Base-by-base conservation (phyloP, 1,140 invertebrate genomes). In the Ooceraea biroi region DNA sequence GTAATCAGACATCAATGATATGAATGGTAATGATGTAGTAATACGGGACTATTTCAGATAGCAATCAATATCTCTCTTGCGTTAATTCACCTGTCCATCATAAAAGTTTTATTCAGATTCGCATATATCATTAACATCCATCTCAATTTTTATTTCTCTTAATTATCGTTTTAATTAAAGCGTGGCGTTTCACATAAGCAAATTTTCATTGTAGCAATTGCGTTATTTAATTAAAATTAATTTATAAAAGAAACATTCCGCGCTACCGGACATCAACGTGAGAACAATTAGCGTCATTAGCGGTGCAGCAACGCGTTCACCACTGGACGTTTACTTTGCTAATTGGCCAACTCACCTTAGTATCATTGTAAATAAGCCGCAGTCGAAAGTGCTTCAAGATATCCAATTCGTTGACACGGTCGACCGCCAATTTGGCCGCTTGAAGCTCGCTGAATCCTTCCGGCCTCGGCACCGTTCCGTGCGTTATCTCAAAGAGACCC, bases 311-410 rank as follows among this genome's bases (percentile, higher is more conserved):
- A 7, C 36, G 36, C 36, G 36, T 36, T 36, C 36, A 14, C 10
- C 36, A 8, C 12, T 10, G 8, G 11, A 44, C 1, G 19, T 68
- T 68, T 68, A 41, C 19, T 52, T 55, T 44, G 17, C 17, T 76
- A 25, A 36, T 30, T 12, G 11, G 8, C 2, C 22, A 22, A 91
- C 93, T 93, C 95, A 98, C 97, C 96, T 97, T 96, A 0, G 97
- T 98, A 89, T 98, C 97, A 90, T 98, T 98, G 88, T 96, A 96
- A 83, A 97, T 94, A 61, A 98, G 95, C 78, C 96, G 95, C 46
- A 98, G 94, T 44, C 94, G 95, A 90, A 97, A 97, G 27, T 96
- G 97, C 0, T 96, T 95, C 25, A 98, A 94, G 65, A 97, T 88
- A 8, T 93, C 92, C 86, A 96, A 95, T 72, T 96, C 92, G 94